Percentiles rank a stretch among this genome's conserved stretches.
Evolutionary conservation across 2,113 vertebrate genomes (phyloP).

Genomic region (Coptodon bakossiorum): DNA sequence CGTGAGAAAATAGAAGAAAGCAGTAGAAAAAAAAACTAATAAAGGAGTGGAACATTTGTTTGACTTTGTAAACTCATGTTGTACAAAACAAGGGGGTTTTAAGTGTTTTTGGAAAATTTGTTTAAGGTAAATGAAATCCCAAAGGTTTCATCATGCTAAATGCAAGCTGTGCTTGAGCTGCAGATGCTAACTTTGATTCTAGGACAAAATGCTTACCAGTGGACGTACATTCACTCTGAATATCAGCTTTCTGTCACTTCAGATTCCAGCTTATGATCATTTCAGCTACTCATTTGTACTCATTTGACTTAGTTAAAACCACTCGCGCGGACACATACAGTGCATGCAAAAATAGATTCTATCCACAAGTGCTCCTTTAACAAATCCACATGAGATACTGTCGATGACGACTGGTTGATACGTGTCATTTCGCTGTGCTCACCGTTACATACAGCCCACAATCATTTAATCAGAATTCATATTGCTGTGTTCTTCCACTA

Average conservation of each 20-base stretch:
- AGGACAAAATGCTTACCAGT: background rate
- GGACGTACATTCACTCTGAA: background rate
- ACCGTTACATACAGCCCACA: background rate
- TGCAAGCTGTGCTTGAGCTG: background rate
- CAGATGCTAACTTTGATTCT: background rate
- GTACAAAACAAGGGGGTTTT: background rate
- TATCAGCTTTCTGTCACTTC: background rate
- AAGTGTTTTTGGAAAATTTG: background rate
- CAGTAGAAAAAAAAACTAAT: background rate
- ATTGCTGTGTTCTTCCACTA: background rate
- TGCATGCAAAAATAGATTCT: background rate
- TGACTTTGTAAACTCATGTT: background rate
- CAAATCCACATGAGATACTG: background rate
- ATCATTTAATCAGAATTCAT: conserved; percentile 16
- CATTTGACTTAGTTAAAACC: background rate
- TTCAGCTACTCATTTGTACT: background rate
- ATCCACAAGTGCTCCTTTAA: background rate
- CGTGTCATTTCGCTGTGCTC: background rate
- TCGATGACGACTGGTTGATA: background rate
- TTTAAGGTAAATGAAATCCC: background rate
- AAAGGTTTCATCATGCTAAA: background rate
- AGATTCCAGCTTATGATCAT: background rate
- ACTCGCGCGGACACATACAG: background rate
- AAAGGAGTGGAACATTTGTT: background rate
- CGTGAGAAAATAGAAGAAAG: background rate